Conservation (phyloP, 1,140 invertebrate species). For the Leptoteleia sp. region DNA sequence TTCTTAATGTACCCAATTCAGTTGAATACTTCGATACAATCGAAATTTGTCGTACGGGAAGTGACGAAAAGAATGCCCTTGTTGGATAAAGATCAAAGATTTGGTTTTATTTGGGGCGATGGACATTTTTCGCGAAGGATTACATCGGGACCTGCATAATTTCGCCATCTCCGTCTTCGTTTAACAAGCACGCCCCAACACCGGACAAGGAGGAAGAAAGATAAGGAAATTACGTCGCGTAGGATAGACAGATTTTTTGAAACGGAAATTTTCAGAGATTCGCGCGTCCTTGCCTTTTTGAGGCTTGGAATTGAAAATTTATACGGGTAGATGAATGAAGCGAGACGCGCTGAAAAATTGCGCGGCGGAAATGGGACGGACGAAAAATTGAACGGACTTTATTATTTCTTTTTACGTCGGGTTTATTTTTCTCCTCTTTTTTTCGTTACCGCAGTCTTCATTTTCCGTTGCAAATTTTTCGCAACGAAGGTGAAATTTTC, state of each 20-base stretch:
- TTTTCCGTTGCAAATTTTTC: constrained; percentile 14
- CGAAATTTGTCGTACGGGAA: constrained; percentile 3
- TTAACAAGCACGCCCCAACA: constrained; percentile 8
- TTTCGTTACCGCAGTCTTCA: not conserved
- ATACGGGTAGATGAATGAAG: constrained; percentile 54
- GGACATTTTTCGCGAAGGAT: constrained; percentile 25
- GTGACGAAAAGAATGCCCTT: not conserved
- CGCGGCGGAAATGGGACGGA: constrained; percentile 50
- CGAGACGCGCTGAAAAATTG: constrained; percentile 53
- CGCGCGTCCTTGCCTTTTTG: constrained; percentile 48
- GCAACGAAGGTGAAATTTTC: constrained; percentile 39
- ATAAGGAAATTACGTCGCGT: constrained; percentile 52
- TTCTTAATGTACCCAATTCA: not conserved
- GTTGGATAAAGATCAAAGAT: constrained; percentile 38
- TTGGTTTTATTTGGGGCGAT: constrained; percentile 21
- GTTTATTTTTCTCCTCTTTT: not conserved
- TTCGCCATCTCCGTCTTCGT: constrained; percentile 33
- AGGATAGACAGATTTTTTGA: constrained; percentile 51
- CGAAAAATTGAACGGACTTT: constrained; percentile 37
- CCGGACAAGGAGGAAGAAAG: constrained; percentile 38
- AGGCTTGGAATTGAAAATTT: constrained; percentile 51
- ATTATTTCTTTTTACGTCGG: constrained; percentile 21
- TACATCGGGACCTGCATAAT: constrained; percentile 55
- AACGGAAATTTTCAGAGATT: constrained; percentile 52
- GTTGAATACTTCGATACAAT: not conserved